These are phyloP conservation scores for Harpagus bidentatus DNA, from an alignment of 2,113 vertebrate species.

Conservation along the genomic window DNA sequence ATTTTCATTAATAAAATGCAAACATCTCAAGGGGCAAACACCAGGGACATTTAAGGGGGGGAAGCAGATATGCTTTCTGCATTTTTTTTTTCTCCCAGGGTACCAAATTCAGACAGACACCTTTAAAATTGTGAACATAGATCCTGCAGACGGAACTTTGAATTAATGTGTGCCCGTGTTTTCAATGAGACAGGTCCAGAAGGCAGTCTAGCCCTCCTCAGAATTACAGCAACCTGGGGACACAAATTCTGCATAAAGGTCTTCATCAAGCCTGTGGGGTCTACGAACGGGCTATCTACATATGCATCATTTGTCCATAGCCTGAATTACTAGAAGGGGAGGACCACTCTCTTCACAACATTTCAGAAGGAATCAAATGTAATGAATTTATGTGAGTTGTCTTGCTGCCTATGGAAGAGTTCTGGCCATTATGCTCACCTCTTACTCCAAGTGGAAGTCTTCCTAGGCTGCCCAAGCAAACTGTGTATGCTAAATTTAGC, in stretches of 20 bases:
- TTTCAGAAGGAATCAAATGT: background rate
- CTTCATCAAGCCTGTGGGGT: background rate
- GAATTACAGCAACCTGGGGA: background rate
- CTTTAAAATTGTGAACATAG: background rate
- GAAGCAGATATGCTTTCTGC: background rate
- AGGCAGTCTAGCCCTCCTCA: background rate
- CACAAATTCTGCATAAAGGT: background rate
- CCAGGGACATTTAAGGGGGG: background rate
- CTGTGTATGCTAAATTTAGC: background rate
- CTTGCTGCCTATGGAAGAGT: no score
- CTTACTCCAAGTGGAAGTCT: no score
- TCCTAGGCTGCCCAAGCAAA: background rate
- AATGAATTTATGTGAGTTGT: no score
- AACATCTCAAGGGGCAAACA: background rate
- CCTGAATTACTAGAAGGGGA: background rate
- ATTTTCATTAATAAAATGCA: background rate
- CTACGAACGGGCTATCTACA: background rate
- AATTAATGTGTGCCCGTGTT: background rate
- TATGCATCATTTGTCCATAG: background rate
- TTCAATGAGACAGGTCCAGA: background rate
- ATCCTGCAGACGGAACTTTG: background rate
- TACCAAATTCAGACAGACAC: background rate
- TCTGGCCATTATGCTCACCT: no score
- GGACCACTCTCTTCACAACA: background rate
- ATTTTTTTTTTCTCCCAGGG: background rate